Conservation (phyloP, 2,113 vertebrate species). For the Pseudonaja textilis region DNA sequence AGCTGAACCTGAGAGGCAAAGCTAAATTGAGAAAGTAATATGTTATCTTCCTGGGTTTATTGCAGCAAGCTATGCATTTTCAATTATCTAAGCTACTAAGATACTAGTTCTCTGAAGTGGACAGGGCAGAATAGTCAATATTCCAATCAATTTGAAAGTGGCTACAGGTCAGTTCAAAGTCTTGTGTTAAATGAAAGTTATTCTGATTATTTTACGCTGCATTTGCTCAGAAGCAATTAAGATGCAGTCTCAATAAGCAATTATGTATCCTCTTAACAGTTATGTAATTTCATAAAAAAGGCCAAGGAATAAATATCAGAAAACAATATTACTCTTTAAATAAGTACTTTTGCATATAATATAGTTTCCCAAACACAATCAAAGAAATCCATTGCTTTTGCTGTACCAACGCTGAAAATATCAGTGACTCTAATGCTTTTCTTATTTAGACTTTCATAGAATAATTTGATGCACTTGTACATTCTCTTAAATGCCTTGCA, state of each 20-base stretch:
- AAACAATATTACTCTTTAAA: not conserved
- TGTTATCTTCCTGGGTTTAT: not conserved
- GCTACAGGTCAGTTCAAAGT: not conserved
- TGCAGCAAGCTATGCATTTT: not conserved
- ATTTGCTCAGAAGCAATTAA: not conserved
- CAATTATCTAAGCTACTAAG: not conserved
- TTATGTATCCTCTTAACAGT: not conserved
- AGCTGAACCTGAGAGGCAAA: not conserved
- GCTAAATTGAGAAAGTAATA: not conserved
- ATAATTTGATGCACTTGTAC: not conserved
- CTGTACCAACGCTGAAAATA: not conserved
- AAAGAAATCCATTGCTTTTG: not conserved
- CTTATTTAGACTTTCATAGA: not conserved
- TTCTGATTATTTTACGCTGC: not conserved
- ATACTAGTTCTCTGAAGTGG: not conserved
- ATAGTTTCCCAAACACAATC: not conserved
- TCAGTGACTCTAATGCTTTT: not conserved
- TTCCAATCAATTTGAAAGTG: not conserved
- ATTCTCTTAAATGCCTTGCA: conserved; percentile 3
- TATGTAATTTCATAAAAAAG: conserved; percentile 19
- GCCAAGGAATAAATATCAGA: not conserved
- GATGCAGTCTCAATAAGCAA: not conserved
- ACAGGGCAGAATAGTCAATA: not conserved
- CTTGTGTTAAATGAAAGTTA: not conserved
- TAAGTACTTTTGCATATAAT: not conserved